phyloP scores from a whole-genome alignment of 1,140 invertebrate genomes.

The Drosophila parabipectinata region DNA sequence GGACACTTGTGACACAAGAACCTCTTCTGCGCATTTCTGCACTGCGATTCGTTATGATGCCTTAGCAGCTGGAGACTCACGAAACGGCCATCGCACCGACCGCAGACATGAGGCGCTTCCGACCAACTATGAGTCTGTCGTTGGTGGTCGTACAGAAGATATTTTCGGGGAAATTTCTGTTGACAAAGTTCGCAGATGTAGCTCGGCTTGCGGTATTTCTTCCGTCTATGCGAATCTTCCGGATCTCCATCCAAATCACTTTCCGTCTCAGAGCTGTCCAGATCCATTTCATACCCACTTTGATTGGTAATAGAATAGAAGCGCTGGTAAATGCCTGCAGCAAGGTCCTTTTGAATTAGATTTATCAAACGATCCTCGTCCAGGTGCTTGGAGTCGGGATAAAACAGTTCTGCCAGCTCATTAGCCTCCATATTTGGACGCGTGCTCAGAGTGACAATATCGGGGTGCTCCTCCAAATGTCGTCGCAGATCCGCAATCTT shows the following conservation, averaged over 20 bases:
- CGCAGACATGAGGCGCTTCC: constrained; percentile 76
- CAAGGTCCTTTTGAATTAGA: constrained; percentile 56
- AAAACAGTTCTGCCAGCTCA: constrained; percentile 65
- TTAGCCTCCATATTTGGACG: constrained; percentile 44
- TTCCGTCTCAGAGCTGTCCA: constrained; percentile 69
- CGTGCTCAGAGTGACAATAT: constrained; percentile 36
- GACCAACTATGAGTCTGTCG: constrained; percentile 59
- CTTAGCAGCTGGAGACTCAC: constrained; percentile 64
- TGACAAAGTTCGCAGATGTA: constrained; percentile 84
- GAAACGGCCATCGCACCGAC: constrained; percentile 69
- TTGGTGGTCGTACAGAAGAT: constrained; percentile 76
- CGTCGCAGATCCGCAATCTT: constrained; percentile 63
- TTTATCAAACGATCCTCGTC: constrained; percentile 51
- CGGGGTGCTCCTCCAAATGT: constrained; percentile 61
- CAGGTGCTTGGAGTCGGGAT: constrained; percentile 65
- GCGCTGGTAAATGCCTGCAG: constrained; percentile 57
- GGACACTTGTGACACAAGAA: constrained; percentile 76
- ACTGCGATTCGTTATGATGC: constrained; percentile 72
- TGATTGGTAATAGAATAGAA: constrained; percentile 74
- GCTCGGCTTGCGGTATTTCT: constrained; percentile 23
- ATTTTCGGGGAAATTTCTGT: constrained; percentile 82
- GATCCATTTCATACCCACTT: constrained; percentile 72
- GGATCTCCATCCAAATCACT: constrained; percentile 53
- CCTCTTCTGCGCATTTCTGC: constrained; percentile 71
- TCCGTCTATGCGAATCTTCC: constrained; percentile 37